Evolutionary conservation across 2,888 invertebrate species (phyloP).

Genomic region (Melanostoma scalare): DNA sequence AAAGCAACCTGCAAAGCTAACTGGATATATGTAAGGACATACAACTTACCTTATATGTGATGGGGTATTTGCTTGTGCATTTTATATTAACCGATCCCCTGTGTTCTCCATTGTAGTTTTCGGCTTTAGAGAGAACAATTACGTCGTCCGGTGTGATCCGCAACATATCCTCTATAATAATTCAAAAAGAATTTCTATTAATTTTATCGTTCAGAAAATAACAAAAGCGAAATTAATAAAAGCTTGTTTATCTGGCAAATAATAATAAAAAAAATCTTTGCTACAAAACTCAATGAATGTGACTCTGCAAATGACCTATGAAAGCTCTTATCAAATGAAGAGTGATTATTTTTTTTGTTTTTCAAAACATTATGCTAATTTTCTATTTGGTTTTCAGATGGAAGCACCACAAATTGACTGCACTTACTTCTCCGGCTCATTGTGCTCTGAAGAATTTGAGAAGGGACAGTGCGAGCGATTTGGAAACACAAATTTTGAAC

Average conservation of each 20-base stretch:
- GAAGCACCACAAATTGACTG: conserved; percentile 30
- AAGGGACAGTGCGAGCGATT: conserved; percentile 21
- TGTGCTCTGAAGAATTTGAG: conserved; percentile 30
- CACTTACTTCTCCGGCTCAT: conserved; percentile 69
- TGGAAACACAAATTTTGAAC: conserved; percentile 41
- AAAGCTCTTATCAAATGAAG: conserved; percentile 51
- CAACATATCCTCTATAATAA: conserved; percentile 83
- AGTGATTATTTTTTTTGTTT: conserved; percentile 31
- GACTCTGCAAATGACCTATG: conserved; percentile 52
- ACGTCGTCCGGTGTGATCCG: conserved; percentile 87
- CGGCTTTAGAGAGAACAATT: conserved; percentile 85
- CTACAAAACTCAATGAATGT: conserved; percentile 20
- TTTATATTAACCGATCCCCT: conserved; percentile 87
- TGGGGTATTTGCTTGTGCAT: conserved; percentile 85
- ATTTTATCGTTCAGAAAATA: background rate
- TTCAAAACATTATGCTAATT: conserved; percentile 9
- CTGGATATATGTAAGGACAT: background rate
- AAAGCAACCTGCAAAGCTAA: background rate
- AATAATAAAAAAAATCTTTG: conserved; percentile 13
- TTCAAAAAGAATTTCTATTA: conserved; percentile 23
- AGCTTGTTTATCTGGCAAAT: conserved; percentile 23
- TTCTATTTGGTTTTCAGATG: background rate
- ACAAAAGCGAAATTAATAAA: background rate
- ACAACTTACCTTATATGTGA: conserved; percentile 87
- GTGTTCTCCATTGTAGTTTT: conserved; percentile 83